phyloP scores from a whole-genome alignment of 2,113 vertebrate species.

The Atherinomorus stipes region DNA sequence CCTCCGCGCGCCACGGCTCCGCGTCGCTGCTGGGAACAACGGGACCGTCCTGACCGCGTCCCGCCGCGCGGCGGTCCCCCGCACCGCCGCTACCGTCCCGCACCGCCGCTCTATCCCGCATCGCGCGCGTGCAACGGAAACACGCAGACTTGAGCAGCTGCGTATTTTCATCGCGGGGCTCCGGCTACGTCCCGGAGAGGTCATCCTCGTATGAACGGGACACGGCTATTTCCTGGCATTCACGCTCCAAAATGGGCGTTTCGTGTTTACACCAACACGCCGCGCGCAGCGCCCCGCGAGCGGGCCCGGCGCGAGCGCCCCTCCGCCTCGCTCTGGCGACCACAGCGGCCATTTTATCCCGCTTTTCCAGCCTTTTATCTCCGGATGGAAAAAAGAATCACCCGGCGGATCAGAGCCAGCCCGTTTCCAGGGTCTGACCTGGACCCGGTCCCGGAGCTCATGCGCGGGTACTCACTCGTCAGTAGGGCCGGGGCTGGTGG shows the following conservation, averaged over 20 bases:
- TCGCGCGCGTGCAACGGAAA: slow-evolving; percentile 31
- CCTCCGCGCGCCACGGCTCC: no score
- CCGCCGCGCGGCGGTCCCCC: no score
- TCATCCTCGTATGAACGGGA: slow-evolving; percentile 29
- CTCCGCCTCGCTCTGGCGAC: neutral
- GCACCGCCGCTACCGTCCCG: no score
- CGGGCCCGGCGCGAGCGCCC: no score
- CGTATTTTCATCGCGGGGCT: slow-evolving; percentile 59
- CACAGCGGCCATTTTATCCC: slow-evolving; percentile 50
- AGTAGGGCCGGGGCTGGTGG: slow-evolving; percentile 34
- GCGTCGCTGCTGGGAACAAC: no score
- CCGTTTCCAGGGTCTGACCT: neutral
- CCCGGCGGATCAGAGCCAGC: slow-evolving; percentile 7
- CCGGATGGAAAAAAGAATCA: neutral
- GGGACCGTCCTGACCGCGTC: no score
- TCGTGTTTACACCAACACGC: slow-evolving; percentile 52
- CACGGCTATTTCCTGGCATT: slow-evolving; percentile 35
- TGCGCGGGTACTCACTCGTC: slow-evolving; percentile 65
- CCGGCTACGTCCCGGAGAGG: slow-evolving; percentile 41
- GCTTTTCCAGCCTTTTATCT: slow-evolving; percentile 25
- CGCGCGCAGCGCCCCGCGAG: neutral
- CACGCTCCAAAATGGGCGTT: slow-evolving; percentile 56
- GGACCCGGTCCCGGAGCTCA: neutral
- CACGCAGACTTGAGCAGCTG: neutral
- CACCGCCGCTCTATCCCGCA: neutral